phyloP scores from a whole-genome alignment of 2,113 vertebrate genomes.

The Percopsis transmontana region DNA sequence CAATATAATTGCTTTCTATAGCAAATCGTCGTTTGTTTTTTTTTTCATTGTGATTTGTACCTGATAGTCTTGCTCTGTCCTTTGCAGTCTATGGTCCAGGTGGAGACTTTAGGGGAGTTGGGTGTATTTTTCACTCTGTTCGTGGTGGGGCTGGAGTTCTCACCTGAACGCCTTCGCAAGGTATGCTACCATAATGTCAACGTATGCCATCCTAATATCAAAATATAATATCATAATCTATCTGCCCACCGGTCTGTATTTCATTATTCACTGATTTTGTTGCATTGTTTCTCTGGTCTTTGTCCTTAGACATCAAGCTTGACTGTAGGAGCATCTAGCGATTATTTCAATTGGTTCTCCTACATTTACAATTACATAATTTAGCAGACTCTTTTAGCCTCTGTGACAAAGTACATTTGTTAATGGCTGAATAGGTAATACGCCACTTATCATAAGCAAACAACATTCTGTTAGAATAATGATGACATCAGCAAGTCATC shows the following conservation, averaged over 20 bases:
- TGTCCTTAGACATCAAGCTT: background rate
- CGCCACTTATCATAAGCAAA: too few relatives aligned
- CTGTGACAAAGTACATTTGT: too few relatives aligned
- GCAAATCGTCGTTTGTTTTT: background rate
- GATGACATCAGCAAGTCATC: too few relatives aligned
- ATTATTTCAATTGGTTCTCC: too few relatives aligned
- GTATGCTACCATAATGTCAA: conserved; percentile 68
- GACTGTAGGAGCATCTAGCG: background rate
- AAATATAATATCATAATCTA: too few relatives aligned
- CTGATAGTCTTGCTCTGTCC: conserved; percentile 13
- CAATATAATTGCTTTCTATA: background rate
- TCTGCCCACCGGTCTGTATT: too few relatives aligned
- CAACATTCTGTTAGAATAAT: too few relatives aligned
- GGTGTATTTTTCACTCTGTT: conserved; percentile 99
- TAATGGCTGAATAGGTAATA: too few relatives aligned
- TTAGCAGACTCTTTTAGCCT: too few relatives aligned
- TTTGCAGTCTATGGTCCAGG: conserved; percentile 93
- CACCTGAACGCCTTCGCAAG: conserved; percentile 94
- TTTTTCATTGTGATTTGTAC: background rate
- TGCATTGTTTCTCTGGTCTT: background rate
- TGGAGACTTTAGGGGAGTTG: conserved; percentile 94
- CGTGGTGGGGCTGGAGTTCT: conserved; percentile 96
- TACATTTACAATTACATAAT: too few relatives aligned
- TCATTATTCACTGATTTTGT: too few relatives aligned
- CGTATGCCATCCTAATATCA: background rate